phyloP scores from a whole-genome alignment of 1,140 invertebrate species.

The Elymnias hypermnestra region DNA sequence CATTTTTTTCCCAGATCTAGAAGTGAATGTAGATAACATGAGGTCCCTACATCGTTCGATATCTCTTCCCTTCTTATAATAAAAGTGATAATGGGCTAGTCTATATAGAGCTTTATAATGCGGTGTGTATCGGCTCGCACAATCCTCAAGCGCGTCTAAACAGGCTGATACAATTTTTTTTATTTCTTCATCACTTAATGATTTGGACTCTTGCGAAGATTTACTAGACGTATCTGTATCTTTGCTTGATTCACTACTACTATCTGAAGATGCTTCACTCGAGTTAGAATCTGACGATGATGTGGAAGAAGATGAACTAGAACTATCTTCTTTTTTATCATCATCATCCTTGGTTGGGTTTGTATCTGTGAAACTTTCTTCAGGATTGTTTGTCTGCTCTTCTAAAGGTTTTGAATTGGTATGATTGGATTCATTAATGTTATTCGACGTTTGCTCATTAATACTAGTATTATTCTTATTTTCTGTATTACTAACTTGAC shows the following conservation, averaged over 20 bases:
- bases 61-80: slow-evolving; percentile 82
- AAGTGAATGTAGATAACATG: slow-evolving; percentile 81
- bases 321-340: slow-evolving; percentile 49
- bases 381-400: slow-evolving; percentile 19
- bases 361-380: slow-evolving; percentile 14
- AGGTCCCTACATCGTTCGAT: slow-evolving; percentile 83
- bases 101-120: slow-evolving; percentile 96
- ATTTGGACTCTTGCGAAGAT: slow-evolving; percentile 45
- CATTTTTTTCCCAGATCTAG: slow-evolving; percentile 79
- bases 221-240: slow-evolving; percentile 57
- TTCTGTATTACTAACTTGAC: slow-evolving; percentile 16
- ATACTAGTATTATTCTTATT: slow-evolving; percentile 1
- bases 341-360: slow-evolving; percentile 15
- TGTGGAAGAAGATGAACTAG: slow-evolving; percentile 49
- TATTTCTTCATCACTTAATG: slow-evolving; percentile 61
- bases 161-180: slow-evolving; percentile 77
- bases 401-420: slow-evolving; percentile 2
- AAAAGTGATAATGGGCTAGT: slow-evolving; percentile 89
- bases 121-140: slow-evolving; percentile 88
- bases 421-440: slow-evolving; percentile 7
- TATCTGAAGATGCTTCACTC: slow-evolving; percentile 62
- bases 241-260: slow-evolving; percentile 54
- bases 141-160: slow-evolving; percentile 88
- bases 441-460: too few species aligned
- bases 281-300: slow-evolving; percentile 66